Conservation (phyloP, 2,797 vertebrate species). For the Liparis tanakae region DNA sequence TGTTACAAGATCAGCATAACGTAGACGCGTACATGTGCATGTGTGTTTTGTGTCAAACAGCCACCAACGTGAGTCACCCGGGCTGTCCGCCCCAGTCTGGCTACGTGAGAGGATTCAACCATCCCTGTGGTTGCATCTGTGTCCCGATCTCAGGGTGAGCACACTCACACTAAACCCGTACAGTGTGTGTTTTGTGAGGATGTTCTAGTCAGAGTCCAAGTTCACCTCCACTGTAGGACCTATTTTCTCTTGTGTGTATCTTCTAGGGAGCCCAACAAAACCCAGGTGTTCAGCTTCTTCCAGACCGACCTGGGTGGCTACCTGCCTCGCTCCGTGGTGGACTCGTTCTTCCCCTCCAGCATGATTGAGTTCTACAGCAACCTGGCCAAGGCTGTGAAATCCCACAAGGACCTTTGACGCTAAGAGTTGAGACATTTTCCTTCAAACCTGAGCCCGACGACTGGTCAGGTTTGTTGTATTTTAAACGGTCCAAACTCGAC, state of each 20-base stretch:
- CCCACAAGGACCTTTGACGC: slow-evolving; percentile 74
- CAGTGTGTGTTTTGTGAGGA: background rate
- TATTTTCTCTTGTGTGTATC: background rate
- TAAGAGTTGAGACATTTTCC: background rate
- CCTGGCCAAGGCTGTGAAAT: slow-evolving; percentile 86
- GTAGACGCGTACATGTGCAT: background rate
- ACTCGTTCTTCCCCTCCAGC: slow-evolving; percentile 94
- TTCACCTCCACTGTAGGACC: background rate
- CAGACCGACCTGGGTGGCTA: slow-evolving; percentile 94
- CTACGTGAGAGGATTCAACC: slow-evolving; percentile 92
- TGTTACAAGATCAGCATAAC: background rate
- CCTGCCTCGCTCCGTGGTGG: slow-evolving; percentile 91
- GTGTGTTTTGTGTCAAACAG: slow-evolving; percentile 73
- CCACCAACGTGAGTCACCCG: slow-evolving; percentile 87
- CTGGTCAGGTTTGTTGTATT: slow-evolving; percentile 29
- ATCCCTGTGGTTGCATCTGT: slow-evolving; percentile 93
- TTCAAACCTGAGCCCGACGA: background rate
- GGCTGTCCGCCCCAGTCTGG: slow-evolving; percentile 86
- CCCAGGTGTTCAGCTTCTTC: slow-evolving; percentile 91
- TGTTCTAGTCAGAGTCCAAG: no score
- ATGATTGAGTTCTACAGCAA: slow-evolving; percentile 92
- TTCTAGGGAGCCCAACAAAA: slow-evolving; percentile 88
- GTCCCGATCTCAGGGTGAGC: slow-evolving; percentile 91
- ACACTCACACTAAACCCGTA: background rate
- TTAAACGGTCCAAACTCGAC: slow-evolving; percentile 15